Evolutionary conservation across 2,888 invertebrate species (phyloP).

Genomic region (Aethes cnicana): DNA sequence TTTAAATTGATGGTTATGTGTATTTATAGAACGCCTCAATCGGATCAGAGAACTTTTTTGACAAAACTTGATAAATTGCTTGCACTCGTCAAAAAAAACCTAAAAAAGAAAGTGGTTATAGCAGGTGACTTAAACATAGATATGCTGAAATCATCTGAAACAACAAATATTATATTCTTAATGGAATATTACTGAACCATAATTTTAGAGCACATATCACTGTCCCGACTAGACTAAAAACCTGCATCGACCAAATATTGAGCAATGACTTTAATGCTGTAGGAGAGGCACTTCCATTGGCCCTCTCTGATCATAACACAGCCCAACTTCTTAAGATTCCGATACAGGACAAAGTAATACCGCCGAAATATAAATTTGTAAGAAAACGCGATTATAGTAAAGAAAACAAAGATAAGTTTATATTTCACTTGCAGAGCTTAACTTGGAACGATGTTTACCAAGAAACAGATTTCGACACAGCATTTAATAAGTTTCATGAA

Average conservation of each 20-base stretch:
- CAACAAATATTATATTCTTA: background rate
- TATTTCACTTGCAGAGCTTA: no score
- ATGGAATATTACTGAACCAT: slow-evolving; percentile 3
- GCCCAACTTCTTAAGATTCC: no score
- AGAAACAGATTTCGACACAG: no score
- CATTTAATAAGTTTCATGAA: no score
- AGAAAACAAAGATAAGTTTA: no score
- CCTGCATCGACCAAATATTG: background rate
- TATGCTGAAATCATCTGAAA: background rate
- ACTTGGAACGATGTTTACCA: no score
- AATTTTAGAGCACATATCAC: background rate
- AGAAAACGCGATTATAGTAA: no score
- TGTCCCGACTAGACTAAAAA: background rate
- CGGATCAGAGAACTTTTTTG: slow-evolving; percentile 5
- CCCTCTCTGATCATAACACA: no score
- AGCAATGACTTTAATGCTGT: no score
- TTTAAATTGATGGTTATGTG: slow-evolving; percentile 4
- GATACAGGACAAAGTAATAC: no score
- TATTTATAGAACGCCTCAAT: slow-evolving; percentile 13
- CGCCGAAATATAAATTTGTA: no score
- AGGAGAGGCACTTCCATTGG: no score
- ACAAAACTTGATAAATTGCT: background rate
- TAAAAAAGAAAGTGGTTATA: slow-evolving; percentile 3
- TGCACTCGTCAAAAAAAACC: background rate
- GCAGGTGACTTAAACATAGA: slow-evolving; percentile 12